phyloP scores from a whole-genome alignment of 2,797 vertebrate species.

The Sus cebifrons region DNA sequence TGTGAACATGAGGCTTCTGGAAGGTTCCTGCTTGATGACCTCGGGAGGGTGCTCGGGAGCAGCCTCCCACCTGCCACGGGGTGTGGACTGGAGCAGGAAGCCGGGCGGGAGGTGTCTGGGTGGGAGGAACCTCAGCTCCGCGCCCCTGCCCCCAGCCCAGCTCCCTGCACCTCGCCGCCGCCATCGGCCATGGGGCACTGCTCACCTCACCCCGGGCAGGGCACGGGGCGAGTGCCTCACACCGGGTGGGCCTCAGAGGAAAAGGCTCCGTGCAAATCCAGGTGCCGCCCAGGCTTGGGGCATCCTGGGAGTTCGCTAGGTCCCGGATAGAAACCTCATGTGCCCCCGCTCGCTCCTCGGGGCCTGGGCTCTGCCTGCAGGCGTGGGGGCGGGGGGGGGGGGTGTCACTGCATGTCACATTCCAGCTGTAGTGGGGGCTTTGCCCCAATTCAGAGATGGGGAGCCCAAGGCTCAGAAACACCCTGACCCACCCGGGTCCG shows the following conservation, averaged over 20 bases:
- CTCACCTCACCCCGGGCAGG: fast-evolving
- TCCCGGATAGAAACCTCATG: fast-evolving
- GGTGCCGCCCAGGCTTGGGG: neutral
- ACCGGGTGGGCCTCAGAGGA: fast-evolving
- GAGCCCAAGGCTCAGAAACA: neutral
- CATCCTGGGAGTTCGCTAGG: fast-evolving
- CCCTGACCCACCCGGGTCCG: neutral
- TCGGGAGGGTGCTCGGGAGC: fast-evolving
- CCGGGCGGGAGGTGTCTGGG: neutral
- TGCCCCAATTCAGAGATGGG: neutral
- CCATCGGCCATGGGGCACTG: fast-evolving
- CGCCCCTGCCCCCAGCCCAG: too few species aligned
- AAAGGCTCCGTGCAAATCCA: fast-evolving
- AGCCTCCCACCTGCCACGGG: neutral
- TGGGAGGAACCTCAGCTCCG: neutral
- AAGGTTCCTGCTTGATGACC: neutral
- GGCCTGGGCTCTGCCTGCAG: neutral
- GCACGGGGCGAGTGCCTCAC: neutral
- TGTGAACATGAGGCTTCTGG: neutral
- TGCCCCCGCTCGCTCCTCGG: fast-evolving
- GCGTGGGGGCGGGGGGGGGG: fast-evolving
- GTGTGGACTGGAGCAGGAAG: neutral
- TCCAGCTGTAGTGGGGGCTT: fast-evolving
- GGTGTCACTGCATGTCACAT: neutral
- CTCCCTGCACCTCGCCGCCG: fast-evolving